Conservation (phyloP, 2,797 vertebrate species). For the Atherinosoma microstoma region DNA sequence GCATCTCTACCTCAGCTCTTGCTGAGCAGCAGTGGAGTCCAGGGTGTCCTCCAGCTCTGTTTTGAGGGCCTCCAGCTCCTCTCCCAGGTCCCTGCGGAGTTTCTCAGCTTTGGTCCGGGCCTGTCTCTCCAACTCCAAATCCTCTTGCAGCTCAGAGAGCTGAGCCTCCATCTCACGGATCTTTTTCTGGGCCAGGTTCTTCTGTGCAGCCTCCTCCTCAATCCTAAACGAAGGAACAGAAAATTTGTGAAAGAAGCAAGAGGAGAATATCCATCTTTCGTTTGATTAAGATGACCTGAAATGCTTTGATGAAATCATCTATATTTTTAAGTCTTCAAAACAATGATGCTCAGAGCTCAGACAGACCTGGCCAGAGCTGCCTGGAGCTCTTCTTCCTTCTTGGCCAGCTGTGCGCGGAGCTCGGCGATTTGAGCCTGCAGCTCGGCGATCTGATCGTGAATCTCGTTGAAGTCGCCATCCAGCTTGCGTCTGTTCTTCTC, state of each 20-base stretch:
- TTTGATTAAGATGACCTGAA: background rate
- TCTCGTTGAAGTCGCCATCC: constrained; percentile 93
- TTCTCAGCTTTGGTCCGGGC: constrained; percentile 94
- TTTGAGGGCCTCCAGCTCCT: constrained; percentile 97
- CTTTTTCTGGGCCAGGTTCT: constrained; percentile 96
- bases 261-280: background rate
- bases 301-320: background rate
- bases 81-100: constrained; percentile 94
- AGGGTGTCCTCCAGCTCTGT: constrained; percentile 96
- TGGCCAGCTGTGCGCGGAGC: constrained; percentile 94
- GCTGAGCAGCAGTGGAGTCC: constrained; percentile 96
- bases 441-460: constrained; percentile 93
- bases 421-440: constrained; percentile 97
- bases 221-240: constrained; percentile 79
- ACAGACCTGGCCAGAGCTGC: constrained; percentile 92
- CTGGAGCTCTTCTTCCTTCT: constrained; percentile 98
- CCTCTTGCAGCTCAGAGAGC: constrained; percentile 95
- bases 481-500: constrained; percentile 97
- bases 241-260: background rate
- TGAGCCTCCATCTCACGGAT: constrained; percentile 96
- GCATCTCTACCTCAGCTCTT: constrained; percentile 88
- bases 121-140: constrained; percentile 93
- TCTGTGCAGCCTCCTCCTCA: constrained; percentile 95
- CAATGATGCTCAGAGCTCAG: background rate
- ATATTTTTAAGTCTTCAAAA: background rate